Evolutionary conservation across 2,888 invertebrate genomes (phyloP).

Genomic region (Oeneis ivallda): DNA sequence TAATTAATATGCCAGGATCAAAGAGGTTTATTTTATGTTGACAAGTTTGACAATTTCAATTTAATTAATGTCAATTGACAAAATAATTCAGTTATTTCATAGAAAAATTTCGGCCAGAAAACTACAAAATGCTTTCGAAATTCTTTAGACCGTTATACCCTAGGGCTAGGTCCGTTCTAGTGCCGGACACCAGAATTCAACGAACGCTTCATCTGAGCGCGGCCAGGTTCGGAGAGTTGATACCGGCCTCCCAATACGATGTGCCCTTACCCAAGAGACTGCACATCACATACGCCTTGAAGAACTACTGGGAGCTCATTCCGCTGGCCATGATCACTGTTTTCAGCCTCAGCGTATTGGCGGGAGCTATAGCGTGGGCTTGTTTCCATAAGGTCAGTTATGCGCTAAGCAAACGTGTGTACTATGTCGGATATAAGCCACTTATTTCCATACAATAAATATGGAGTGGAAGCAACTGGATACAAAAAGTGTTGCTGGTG

Average conservation of each 20-base stretch:
- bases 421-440: too few relatives aligned
- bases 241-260: conserved; percentile 67
- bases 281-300: conserved; percentile 47
- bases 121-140: conserved; percentile 52
- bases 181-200: conserved; percentile 37
- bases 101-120: not conserved
- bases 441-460: too few relatives aligned
- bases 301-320: conserved; percentile 63
- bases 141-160: conserved; percentile 44
- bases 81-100: not conserved
- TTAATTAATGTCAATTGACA: not conserved
- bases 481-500: too few relatives aligned
- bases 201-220: conserved; percentile 3
- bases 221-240: conserved; percentile 38
- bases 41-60: too few relatives aligned
- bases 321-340: conserved; percentile 56
- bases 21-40: too few relatives aligned
- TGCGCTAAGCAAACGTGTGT: too few relatives aligned
- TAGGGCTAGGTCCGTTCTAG: conserved; percentile 20
- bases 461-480: too few relatives aligned
- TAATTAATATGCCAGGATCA: too few relatives aligned
- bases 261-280: conserved; percentile 52
- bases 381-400: conserved; percentile 56
- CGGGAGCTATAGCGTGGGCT: conserved; percentile 50
- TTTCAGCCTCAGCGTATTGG: conserved; percentile 43